Base-by-base conservation (phyloP, 1,140 invertebrate species). In the Microvelia longipes region DNA sequence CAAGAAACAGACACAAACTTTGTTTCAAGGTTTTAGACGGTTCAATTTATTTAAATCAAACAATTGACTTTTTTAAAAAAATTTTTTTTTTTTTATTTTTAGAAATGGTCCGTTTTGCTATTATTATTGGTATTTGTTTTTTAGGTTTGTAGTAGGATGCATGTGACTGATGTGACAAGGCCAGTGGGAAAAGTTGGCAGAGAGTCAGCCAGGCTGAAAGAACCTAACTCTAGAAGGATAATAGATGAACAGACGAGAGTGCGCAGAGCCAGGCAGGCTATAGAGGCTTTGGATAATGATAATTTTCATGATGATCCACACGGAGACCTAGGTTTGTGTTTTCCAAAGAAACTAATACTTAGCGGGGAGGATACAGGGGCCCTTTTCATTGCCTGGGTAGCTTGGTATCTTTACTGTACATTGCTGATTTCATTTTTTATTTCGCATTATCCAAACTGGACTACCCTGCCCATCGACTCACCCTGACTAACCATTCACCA, bases 281-380 rank as follows among this genome's bases (percentile, higher is more conserved):
- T 98, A 29, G 96, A 98, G 78, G 92, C 93, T 2, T 81, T 98
- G n/a, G 95, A 98, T 78, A 89, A 91, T 76, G 96, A 98, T 75
- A 98, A 98, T 79, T 98, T 94, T 78, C 95, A 98, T 77, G 95
- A 98, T 78, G 96, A 98, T 82, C 95, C 96, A 2, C 94, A 98
- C 81, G 94, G 94, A 0, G 94, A 98, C 82, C 82, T 98, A 71
- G 88, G 88, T 82, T 85, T 82, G 82, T 29, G 62, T 29, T n/a
- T n/a, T n/a, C 2, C 14, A 14, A 14, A 61, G 5, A 29, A 15
- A 28, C 29, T 2, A 11, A 5, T 28, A 30, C 29, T 67, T 29
- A 11, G 29, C 2, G 63, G 13, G 11, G 5, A 5, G 50, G 5
- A 60, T 11, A 11, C 19, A 60, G 19, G 50, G 5, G 50, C 50